Base-by-base conservation (phyloP, 2,888 invertebrate species). In the Drosophila austrosaltans region DNA sequence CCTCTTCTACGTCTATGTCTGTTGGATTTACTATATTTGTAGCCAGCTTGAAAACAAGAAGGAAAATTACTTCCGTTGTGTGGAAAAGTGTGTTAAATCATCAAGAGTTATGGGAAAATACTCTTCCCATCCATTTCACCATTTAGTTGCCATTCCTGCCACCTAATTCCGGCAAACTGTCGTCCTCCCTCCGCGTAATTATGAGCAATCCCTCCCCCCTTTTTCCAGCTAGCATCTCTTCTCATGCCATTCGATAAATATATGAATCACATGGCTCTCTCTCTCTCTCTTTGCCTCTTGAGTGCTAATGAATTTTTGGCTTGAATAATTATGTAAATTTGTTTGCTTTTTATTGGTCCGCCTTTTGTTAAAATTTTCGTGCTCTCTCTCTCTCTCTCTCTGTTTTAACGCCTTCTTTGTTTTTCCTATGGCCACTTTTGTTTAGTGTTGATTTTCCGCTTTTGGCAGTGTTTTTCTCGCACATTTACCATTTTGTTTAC, bases 31-130 rank as follows among this genome's bases (percentile, higher is more conserved):
- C 1, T 48, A 22, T 25, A 48, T 25, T 25, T 48, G 48, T 48
- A 48, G 48, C 22, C 48, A 48, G 48, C 48, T 48, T 48, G 25
- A 48, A 48, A 25, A 48, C 48, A 48, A 22, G 48, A 48, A 48
- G 3, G 48, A 48, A 48, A 73, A 79, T 82, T 78, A 73, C 73
- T 82, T 82, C 82, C 86, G 81, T 42, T 82, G 70, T 6, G 53
- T 22, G 69, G 69, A 69, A 42, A 36, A 54, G 42, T 36, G 48
- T 48, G 48, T 48, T 57, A 39, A 57, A 39, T 36, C 57, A 57
- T 57, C 48, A 48, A 48, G 48, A 48, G 48, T 48, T 48, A 48
- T 48, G 48, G 59, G 32, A 36, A 58, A 58, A 58, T 58, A 58
- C 44, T 57, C 39, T 39, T 22, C 39, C 57, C 39, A 57, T 22